Evolutionary conservation across 92 coral and sea anemone genomes (phyloP).

Genomic region (Epizoanthus ramosus): DNA sequence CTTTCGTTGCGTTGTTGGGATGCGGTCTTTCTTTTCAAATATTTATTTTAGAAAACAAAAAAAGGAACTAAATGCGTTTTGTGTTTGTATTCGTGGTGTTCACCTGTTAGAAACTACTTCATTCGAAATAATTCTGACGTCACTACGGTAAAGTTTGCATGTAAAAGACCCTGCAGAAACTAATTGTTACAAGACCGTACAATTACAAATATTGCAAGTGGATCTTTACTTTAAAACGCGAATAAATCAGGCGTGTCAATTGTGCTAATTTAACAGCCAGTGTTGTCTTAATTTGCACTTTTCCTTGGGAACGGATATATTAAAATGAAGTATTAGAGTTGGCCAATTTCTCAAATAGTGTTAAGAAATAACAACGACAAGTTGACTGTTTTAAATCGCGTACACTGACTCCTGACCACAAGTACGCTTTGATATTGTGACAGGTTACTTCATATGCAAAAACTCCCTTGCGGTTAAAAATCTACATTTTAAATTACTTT

Average conservation of each 20-base stretch:
- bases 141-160: not conserved
- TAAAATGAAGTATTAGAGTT: not conserved
- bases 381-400: too few species aligned
- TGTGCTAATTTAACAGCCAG: not conserved
- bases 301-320: not conserved
- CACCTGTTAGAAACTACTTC: not conserved
- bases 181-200: not conserved
- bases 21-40: too few species aligned
- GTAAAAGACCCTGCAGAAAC: not conserved
- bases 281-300: not conserved
- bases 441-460: not conserved
- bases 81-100: too few species aligned
- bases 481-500: constrained; percentile 21
- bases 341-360: not conserved
- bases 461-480: constrained; percentile 4
- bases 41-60: too few species aligned
- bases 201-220: too few species aligned
- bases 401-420: not conserved
- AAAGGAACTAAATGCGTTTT: too few species aligned
- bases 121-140: constrained; percentile 5
- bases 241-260: not conserved
- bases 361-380: not conserved
- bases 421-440: too few species aligned
- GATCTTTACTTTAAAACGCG: too few species aligned
- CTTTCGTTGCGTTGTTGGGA: too few species aligned